Evolutionary conservation across 2,113 vertebrate species (phyloP).

Genomic region (Vidua chalybeata): DNA sequence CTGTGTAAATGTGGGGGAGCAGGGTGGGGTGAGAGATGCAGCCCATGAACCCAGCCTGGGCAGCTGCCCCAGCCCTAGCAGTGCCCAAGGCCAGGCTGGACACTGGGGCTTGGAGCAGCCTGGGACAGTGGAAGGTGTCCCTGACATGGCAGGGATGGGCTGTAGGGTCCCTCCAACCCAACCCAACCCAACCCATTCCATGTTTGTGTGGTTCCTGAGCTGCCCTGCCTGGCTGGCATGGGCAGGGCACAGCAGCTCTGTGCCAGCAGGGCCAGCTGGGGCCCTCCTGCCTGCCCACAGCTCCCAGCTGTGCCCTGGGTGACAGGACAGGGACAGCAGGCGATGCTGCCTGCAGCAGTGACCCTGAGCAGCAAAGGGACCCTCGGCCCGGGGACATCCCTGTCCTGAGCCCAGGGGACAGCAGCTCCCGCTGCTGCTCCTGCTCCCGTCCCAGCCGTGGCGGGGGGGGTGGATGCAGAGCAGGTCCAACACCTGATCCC

Average conservation of each 20-base stretch:
- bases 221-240: background rate
- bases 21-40: accelerated
- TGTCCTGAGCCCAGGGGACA: background rate
- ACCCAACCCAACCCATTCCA: background rate
- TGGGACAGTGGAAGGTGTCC: background rate
- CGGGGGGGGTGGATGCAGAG: background rate
- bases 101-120: background rate
- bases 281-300: background rate
- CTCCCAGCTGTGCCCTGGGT: background rate
- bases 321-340: background rate
- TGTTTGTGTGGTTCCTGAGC: background rate
- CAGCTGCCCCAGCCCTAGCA: background rate
- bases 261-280: background rate
- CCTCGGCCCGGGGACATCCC: background rate
- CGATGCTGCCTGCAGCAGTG: background rate
- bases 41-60: background rate
- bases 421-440: background rate
- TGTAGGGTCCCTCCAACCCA: background rate
- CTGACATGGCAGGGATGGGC: background rate
- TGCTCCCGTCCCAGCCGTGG: background rate
- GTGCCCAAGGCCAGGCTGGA: background rate
- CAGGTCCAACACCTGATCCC: background rate
- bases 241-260: background rate
- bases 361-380: background rate
- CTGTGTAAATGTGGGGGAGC: background rate